Conservation (phyloP, 2,113 vertebrate genomes). For the Corythoichthys haematopterus region DNA sequence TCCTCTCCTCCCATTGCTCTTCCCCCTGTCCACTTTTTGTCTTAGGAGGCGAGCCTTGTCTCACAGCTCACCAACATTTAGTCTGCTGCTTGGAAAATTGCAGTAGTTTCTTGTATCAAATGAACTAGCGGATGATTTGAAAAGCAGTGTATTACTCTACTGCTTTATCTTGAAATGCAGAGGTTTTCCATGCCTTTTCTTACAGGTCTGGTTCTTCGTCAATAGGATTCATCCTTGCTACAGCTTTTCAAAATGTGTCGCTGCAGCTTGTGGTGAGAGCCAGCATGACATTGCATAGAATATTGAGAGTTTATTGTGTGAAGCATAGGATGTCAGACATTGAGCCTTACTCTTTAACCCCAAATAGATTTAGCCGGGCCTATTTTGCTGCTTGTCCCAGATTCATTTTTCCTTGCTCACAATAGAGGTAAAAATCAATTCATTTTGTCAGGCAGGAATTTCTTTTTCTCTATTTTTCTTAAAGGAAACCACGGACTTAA, state of each 20-base stretch:
- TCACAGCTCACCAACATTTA: constrained; percentile 37
- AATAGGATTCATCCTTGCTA: constrained; percentile 47
- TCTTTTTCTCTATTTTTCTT: neutral
- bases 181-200: constrained; percentile 42
- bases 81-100: constrained; percentile 37
- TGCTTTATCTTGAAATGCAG: constrained; percentile 52
- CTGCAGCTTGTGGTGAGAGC: constrained; percentile 27
- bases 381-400: neutral
- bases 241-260: constrained; percentile 50
- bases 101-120: constrained; percentile 18
- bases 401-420: neutral
- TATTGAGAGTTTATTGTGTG: constrained; percentile 1
- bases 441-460: neutral
- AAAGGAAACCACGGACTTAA: too few relatives aligned
- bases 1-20: constrained; percentile 20
- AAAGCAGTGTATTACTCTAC: constrained; percentile 26
- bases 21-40: constrained; percentile 24
- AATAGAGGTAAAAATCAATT: neutral
- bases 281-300: constrained; percentile 19
- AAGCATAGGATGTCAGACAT: neutral
- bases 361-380: neutral
- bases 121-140: constrained; percentile 32
- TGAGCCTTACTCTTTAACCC: neutral
- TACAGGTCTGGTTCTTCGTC: constrained; percentile 45
- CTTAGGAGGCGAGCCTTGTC: constrained; percentile 6